Conservation (phyloP, 2,113 vertebrate species). For the Podilymbus podiceps region DNA sequence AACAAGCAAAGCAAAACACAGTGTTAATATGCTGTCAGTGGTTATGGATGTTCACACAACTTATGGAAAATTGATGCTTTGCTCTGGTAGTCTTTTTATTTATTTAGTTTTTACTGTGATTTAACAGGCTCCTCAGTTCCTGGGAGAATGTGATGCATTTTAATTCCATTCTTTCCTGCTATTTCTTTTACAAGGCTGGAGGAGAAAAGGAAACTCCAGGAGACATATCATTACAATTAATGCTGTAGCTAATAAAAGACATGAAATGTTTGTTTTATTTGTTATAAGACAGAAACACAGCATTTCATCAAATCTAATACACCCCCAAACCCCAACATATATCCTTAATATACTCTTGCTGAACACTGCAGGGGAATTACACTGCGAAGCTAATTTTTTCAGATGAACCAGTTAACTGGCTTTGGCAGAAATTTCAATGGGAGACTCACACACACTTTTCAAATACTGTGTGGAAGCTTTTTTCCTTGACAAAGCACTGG, state of each 20-base stretch:
- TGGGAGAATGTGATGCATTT: constrained; percentile 63
- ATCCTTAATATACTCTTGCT: constrained; percentile 40
- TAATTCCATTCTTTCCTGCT: constrained; percentile 66
- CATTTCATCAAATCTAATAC: constrained; percentile 36
- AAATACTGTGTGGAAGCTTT: constrained; percentile 29
- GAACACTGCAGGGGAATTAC: neutral
- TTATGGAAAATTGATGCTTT: constrained; percentile 72
- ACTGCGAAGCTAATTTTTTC: neutral
- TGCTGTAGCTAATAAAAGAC: constrained; percentile 65
- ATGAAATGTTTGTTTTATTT: constrained; percentile 62
- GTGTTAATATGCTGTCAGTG: constrained; percentile 69
- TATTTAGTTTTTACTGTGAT: constrained; percentile 73
- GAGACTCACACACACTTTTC: constrained; percentile 41
- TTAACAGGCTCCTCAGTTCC: constrained; percentile 66
- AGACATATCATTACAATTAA: constrained; percentile 64
- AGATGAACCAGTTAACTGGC: constrained; percentile 1
- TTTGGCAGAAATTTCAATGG: constrained; percentile 54
- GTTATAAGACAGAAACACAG: constrained; percentile 62
- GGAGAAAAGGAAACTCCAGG: constrained; percentile 61
- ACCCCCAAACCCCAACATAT: neutral
- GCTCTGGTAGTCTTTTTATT: constrained; percentile 72
- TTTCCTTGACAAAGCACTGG: constrained; percentile 33
- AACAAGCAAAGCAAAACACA: constrained; percentile 73
- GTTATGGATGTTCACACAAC: constrained; percentile 66
- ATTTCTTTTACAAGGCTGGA: constrained; percentile 70